phyloP scores from a whole-genome alignment of 2,113 vertebrate genomes.

The Petromus typicus region DNA sequence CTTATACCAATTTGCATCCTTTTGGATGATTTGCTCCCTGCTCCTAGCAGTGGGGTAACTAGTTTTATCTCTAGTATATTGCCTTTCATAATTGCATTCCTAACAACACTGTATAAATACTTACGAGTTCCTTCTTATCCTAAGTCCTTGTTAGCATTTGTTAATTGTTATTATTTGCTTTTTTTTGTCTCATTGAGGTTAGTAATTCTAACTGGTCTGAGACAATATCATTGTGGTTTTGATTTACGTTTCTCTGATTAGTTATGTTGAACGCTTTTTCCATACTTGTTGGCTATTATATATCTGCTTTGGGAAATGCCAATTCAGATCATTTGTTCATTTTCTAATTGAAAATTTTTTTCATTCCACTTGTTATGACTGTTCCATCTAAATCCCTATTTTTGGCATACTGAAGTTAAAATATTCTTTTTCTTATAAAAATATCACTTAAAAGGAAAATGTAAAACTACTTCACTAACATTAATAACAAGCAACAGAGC shows the following conservation, averaged over 20 bases:
- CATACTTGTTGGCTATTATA: neutral
- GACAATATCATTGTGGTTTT: neutral
- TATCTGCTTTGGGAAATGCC: neutral
- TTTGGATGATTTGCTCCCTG: neutral
- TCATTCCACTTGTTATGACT: neutral
- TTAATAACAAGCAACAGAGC: neutral
- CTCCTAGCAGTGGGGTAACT: neutral
- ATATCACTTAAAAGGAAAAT: neutral
- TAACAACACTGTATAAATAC: neutral
- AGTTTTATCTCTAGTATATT: neutral
- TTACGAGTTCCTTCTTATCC: too few relatives aligned
- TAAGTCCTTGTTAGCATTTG: neutral
- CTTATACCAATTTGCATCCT: neutral
- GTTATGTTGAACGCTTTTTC: neutral
- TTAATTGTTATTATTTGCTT: too few relatives aligned
- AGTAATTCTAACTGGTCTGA: neutral
- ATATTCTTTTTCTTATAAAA: constrained; percentile 4
- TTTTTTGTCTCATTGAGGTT: neutral
- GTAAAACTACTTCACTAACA: neutral
- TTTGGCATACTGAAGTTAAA: neutral
- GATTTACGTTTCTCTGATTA: neutral
- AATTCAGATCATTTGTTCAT: neutral
- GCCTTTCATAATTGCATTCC: neutral
- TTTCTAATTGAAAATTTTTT: neutral
- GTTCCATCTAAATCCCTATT: neutral